These are phyloP conservation scores for Echinarachnius parma DNA, from an alignment of 53 echinoderm and acorn worm species.

Conservation along the genomic window DNA sequence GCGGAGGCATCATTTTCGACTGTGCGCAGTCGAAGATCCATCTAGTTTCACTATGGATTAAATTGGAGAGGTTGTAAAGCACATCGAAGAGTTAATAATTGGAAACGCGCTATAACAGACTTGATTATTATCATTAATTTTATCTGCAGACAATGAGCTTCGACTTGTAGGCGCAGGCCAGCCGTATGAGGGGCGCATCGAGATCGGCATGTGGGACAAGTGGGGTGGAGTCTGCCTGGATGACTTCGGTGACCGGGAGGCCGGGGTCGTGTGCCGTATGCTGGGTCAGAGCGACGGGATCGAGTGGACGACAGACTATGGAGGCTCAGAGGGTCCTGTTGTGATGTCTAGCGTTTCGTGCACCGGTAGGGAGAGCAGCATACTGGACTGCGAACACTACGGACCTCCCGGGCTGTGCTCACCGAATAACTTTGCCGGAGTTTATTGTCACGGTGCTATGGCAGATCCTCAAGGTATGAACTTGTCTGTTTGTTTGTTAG, in stretches of 20 bases:
- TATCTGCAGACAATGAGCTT: background rate
- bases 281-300: background rate
- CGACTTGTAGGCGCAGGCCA: background rate
- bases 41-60: too few relatives aligned
- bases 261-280: background rate
- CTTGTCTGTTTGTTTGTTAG: too few relatives aligned
- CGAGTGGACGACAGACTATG: background rate
- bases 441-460: background rate
- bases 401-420: background rate
- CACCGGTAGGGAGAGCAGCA: background rate
- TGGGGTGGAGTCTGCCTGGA: background rate
- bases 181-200: background rate
- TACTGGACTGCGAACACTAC: slow-evolving; percentile 2
- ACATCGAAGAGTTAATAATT: too few relatives aligned
- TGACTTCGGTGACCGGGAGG: background rate
- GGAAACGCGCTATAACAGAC: too few relatives aligned
- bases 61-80: too few relatives aligned
- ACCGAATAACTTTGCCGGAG: background rate
- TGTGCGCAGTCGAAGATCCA: too few relatives aligned
- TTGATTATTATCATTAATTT: background rate
- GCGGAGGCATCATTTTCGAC: too few relatives aligned
- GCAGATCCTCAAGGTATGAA: background rate
- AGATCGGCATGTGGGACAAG: background rate
- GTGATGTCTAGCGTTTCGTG: background rate
- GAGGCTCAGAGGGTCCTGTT: background rate